Evolutionary conservation across 2,888 invertebrate species (phyloP).

Genomic region (Drosophila helvetica): DNA sequence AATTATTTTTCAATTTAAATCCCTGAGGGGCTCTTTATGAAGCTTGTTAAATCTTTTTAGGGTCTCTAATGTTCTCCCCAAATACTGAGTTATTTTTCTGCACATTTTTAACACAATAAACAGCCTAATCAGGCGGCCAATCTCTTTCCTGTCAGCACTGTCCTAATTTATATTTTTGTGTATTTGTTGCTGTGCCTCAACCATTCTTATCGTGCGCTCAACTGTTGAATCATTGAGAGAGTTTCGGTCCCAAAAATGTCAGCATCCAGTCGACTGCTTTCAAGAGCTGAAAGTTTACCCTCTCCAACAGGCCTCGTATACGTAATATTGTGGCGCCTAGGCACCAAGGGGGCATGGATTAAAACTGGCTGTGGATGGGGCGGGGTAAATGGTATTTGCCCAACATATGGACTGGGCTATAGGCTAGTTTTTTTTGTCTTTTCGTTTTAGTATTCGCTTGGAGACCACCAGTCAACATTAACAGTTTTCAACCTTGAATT

Average conservation of each 20-base stretch:
- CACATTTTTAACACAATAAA: not conserved
- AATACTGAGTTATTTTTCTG: not conserved
- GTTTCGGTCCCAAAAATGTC: conserved; percentile 20
- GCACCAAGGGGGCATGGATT: conserved; percentile 35
- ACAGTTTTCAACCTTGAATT: conserved; percentile 65
- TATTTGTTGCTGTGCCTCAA: conserved; percentile 13
- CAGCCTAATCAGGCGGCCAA: conserved; percentile 11
- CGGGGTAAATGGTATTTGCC: conserved; percentile 47
- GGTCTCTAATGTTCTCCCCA: not conserved
- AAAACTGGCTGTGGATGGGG: conserved; percentile 37
- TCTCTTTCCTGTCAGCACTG: conserved; percentile 3
- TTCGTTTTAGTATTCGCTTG: conserved; percentile 30
- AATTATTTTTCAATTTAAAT: not conserved
- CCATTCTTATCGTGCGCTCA: conserved; percentile 64
- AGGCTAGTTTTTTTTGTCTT: conserved; percentile 34
- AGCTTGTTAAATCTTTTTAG: too few species aligned
- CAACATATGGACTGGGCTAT: conserved; percentile 62
- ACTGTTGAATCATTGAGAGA: conserved; percentile 65
- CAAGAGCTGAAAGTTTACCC: conserved; percentile 39
- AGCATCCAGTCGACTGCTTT: conserved; percentile 24
- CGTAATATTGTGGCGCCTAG: conserved; percentile 56
- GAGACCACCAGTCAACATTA: conserved; percentile 33
- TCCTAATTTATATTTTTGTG: conserved; percentile 32
- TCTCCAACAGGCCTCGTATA: conserved; percentile 49
- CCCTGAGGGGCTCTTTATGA: not conserved